Base-by-base conservation (phyloP, 2,113 vertebrate genomes). In the Syrmaticus mikado region DNA sequence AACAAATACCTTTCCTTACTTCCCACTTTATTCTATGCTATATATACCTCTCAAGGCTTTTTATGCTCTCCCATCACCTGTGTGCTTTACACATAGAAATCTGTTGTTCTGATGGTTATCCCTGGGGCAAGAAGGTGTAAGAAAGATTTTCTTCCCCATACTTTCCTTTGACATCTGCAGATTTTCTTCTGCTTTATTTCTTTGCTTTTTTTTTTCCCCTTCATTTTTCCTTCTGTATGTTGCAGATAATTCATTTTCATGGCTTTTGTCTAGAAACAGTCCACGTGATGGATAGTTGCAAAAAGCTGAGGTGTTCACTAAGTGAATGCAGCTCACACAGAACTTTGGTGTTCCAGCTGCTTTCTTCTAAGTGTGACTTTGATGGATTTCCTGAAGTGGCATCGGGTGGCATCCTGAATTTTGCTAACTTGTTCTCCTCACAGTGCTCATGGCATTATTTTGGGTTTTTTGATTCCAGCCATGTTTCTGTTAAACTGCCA, bases 351-450 rank as follows among this genome's bases (percentile, higher is more conserved):
- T 77, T 85, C 52, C 38, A 74, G 50, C 34, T 55, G 62, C 66
- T 92, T 89, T 83, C 41, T 73, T 87, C 4, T n/a, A 27, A 74
- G 41, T 19, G 32, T 77, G 80, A 46, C 68, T 92, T 85, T 60
- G 89, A 53, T 96, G 89, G 78, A 65, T 94, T 94, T 93, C 82
- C 85, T 91, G 52, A 71, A 17, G 85, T 80, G 72, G 68, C 79
- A 91, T 82, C 75, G 80, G 58, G 61, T 94, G 87, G 85, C 85
- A 66, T 83, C 92, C 89, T 64, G 64, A 82, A 72, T 96, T 94
- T 74, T 91, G 57, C 79, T 72, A 52, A 28, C 73, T 92, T 88
- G 25, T 85, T 90, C 64, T 87, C 43, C 64, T 91, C 62, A 32
- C 53, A 41, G 28, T 36, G 28, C 40, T 87, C 10, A 0, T 81